These are phyloP conservation scores for Neoitamus cyanurus DNA, from an alignment of 2,888 invertebrate species.

Conservation along the genomic window DNA sequence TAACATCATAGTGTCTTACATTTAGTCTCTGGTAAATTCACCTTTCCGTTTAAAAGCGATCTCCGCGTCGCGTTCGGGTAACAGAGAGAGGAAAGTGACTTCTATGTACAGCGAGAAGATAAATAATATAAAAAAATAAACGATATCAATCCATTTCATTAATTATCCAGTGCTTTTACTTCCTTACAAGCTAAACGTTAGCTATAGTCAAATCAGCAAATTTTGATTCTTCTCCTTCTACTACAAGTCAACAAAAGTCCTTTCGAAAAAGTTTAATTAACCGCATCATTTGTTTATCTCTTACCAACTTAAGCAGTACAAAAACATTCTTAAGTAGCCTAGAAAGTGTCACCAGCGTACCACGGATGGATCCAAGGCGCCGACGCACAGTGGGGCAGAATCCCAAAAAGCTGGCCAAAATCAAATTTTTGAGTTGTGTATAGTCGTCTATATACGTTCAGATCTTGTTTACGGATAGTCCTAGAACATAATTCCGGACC, in stretches of 20 bases:
- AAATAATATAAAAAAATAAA: conserved; percentile 35
- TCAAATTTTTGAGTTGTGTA: no score
- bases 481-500: no score
- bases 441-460: no score
- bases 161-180: background rate
- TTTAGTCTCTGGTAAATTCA: background rate
- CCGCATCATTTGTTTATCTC: background rate
- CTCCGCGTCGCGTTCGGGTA: background rate
- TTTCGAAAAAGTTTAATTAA: background rate
- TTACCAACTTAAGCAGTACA: background rate
- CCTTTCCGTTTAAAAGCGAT: background rate
- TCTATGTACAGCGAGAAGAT: conserved; percentile 8
- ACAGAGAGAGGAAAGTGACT: background rate
- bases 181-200: conserved; percentile 14
- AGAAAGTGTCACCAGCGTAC: conserved; percentile 66
- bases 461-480: no score
- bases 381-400: no score
- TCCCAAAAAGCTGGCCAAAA: no score
- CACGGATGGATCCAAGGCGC: conserved; percentile 67
- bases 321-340: conserved; percentile 11
- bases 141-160: conserved; percentile 37
- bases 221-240: background rate
- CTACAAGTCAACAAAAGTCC: background rate
- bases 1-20: background rate
- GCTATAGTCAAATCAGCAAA: conserved; percentile 23